Evolutionary conservation across 1,140 invertebrate genomes (phyloP).

Genomic region (Oryzaephilus surinamensis): DNA sequence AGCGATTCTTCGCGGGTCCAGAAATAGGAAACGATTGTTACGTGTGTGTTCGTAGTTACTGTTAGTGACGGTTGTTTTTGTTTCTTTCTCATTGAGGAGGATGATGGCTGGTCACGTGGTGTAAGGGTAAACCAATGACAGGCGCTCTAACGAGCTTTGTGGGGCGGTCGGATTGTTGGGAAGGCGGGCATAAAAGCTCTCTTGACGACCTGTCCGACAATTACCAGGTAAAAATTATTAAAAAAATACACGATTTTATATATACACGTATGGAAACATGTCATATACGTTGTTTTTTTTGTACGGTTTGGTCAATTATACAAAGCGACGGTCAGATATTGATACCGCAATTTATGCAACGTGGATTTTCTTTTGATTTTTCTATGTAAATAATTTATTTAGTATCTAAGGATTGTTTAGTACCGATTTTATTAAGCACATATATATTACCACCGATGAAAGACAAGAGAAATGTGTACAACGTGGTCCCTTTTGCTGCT

Average conservation of each 20-base stretch:
- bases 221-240: constrained; percentile 32
- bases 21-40: constrained; percentile 37
- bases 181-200: constrained; percentile 29
- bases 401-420: too few relatives aligned
- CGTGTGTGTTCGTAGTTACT: constrained; percentile 35
- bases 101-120: constrained; percentile 35
- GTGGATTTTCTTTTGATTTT: too few relatives aligned
- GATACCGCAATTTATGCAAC: too few relatives aligned
- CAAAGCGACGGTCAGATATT: too few relatives aligned
- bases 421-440: too few relatives aligned
- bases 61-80: constrained; percentile 37
- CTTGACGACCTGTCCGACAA: constrained; percentile 31
- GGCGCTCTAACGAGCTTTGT: constrained; percentile 16
- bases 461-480: constrained; percentile 18
- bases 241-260: constrained; percentile 22
- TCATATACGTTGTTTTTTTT: too few relatives aligned
- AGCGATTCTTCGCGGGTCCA: constrained; percentile 22
- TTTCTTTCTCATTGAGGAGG: constrained; percentile 36
- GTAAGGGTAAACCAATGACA: constrained; percentile 24
- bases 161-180: constrained; percentile 17
- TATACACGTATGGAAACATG: too few relatives aligned
- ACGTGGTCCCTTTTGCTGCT: constrained; percentile 21
- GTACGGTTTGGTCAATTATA: too few relatives aligned
- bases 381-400: too few relatives aligned
- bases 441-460: too few relatives aligned